These are phyloP conservation scores for Epinotia brunnichana DNA, from an alignment of 2,888 invertebrate species.

Conservation along the genomic window DNA sequence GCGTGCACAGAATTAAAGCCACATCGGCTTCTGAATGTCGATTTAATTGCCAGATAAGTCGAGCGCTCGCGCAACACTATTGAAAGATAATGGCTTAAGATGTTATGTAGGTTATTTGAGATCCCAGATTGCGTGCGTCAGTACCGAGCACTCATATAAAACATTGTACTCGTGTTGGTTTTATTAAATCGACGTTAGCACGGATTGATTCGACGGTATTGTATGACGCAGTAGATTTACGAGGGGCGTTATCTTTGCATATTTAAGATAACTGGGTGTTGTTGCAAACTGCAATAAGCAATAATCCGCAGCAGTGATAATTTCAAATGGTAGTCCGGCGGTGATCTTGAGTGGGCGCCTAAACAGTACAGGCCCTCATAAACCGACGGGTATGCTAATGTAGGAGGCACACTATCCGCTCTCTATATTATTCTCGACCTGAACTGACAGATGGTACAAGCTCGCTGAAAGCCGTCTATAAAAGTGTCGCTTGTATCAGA, in stretches of 20 bases:
- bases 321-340: constrained; percentile 72
- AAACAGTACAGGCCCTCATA: constrained; percentile 80
- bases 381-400: constrained; percentile 81
- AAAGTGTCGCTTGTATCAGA: constrained; percentile 45
- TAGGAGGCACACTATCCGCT: constrained; percentile 64
- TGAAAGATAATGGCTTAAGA: constrained; percentile 80
- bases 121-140: constrained; percentile 60
- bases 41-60: constrained; percentile 83
- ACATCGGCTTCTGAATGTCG: constrained; percentile 82
- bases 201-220: constrained; percentile 30
- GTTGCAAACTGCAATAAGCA: constrained; percentile 69
- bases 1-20: constrained; percentile 76
- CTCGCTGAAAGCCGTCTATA: constrained; percentile 60
- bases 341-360: constrained; percentile 77
- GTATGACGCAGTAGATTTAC: constrained; percentile 47
- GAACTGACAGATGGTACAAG: constrained; percentile 64
- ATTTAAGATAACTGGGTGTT: constrained; percentile 71
- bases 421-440: constrained; percentile 65
- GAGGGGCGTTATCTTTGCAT: constrained; percentile 63
- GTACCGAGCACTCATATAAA: constrained; percentile 36
- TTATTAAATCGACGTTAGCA: constrained; percentile 37
- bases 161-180: constrained; percentile 40
- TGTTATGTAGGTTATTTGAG: constrained; percentile 76
- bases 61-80: constrained; percentile 73
- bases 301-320: constrained; percentile 78